phyloP scores from a whole-genome alignment of 2,113 vertebrate species.

The Calyptommatus sinebrachiatus region DNA sequence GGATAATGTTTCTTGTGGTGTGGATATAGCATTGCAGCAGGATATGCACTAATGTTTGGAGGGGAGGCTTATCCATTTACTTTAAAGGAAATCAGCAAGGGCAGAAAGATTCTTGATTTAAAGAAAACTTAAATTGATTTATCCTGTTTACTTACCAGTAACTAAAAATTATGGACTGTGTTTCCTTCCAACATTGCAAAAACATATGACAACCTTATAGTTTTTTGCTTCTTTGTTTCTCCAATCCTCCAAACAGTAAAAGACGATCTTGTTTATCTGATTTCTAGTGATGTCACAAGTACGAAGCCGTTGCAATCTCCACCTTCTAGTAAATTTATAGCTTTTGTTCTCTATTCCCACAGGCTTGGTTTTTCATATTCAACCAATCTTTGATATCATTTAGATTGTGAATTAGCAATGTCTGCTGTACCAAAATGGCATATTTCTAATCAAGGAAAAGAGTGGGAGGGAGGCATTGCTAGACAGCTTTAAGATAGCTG shows the following conservation, averaged over 20 bases:
- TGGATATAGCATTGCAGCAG: too few species aligned
- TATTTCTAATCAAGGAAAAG: conserved; percentile 17
- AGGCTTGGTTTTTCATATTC: conserved; percentile 37
- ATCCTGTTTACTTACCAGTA: neutral
- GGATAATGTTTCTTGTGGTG: too few species aligned
- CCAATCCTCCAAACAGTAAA: conserved; percentile 14
- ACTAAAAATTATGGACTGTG: conserved; percentile 14
- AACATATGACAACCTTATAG: conserved; percentile 22
- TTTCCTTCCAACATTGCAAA: conserved; percentile 34
- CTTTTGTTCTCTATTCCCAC: conserved; percentile 1
- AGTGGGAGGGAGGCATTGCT: too few species aligned
- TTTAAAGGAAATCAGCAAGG: too few species aligned
- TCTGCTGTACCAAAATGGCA: conserved; percentile 29
- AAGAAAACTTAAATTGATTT: conserved; percentile 26
- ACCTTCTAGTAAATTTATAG: conserved; percentile 19
- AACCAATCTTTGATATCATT: conserved; percentile 43
- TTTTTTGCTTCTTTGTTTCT: conserved; percentile 16
- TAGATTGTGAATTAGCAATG: conserved; percentile 38
- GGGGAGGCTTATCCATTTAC: too few species aligned
- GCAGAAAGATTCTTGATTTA: neutral
- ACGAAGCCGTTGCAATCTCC: neutral
- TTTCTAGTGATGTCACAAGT: conserved; percentile 34
- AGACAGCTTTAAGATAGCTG: too few species aligned
- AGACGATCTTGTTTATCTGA: conserved; percentile 34
- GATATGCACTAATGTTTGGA: too few species aligned